Percentiles rank a stretch among this genome's conserved stretches.
Evolutionary conservation across 1,140 invertebrate genomes (phyloP).

Genomic region (Mycetomoellerius zeteki): DNA sequence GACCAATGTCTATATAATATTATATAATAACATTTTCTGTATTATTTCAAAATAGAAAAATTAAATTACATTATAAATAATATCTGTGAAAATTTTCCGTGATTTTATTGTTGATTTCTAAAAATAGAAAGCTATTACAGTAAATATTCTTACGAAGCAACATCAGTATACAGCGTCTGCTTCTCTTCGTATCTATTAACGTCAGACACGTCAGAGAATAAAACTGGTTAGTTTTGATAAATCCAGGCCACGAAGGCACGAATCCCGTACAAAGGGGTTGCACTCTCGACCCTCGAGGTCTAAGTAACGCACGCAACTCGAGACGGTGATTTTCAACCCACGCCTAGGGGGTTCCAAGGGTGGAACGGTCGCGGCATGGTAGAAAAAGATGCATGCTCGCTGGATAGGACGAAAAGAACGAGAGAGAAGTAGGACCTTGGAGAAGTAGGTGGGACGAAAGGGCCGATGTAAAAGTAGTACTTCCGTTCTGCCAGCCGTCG

Average conservation of each 20-base stretch:
- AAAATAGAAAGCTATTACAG: slow-evolving; percentile 16
- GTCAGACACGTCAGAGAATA: slow-evolving; percentile 16
- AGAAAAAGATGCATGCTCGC: slow-evolving; percentile 58
- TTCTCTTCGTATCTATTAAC: slow-evolving; percentile 17
- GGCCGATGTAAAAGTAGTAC: slow-evolving; percentile 81
- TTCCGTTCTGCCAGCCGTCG: slow-evolving; percentile 80
- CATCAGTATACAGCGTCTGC: slow-evolving; percentile 9
- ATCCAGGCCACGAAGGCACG: slow-evolving; percentile 74
- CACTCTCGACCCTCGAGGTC: slow-evolving; percentile 29
- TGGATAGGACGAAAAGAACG: not conserved
- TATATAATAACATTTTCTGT: not conserved
- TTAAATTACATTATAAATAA: not conserved
- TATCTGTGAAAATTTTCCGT: not conserved
- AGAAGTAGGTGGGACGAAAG: slow-evolving; percentile 58
- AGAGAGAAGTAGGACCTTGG: not conserved
- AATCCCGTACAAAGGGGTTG: slow-evolving; percentile 69
- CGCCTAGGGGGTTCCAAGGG: slow-evolving; percentile 54
- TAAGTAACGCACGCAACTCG: slow-evolving; percentile 78
- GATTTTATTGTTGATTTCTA: not conserved
- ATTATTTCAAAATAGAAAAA: not conserved
- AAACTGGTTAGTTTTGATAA: slow-evolving; percentile 70
- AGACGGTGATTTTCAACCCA: slow-evolving; percentile 79
- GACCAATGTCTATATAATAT: not conserved
- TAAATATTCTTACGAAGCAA: not conserved
- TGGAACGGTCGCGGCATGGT: slow-evolving; percentile 44